Evolutionary conservation across 1,140 invertebrate species (phyloP), one percentile per base, ranked within the genome.

Genomic region (Drosophila auraria): DNA sequence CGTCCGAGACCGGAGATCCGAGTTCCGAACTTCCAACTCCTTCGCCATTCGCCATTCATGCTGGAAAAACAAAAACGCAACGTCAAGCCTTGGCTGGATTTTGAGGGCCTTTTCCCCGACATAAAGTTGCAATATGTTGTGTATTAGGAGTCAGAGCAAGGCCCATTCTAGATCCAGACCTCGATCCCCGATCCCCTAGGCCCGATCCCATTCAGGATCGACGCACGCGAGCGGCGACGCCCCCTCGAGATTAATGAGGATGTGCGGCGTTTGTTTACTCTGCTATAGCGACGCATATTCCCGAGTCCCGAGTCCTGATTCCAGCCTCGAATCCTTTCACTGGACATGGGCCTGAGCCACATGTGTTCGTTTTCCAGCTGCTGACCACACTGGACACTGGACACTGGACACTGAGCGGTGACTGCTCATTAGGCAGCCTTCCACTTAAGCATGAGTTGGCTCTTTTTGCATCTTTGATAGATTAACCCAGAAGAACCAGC

Each of bases 91-190:
- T 20, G 23, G 11, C 47, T 60, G 47, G 36, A 50, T 72, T 70
- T 54, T 4, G 53, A 42, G n/a, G 49, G 23, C 27, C 59, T 45
- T 81, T 82, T 87, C 60, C 79, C 73, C 70, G 62, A 62, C 81
- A 89, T 69, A 82, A 89, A 89, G 86, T 89, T 90, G 53, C 86
- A 89, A 89, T 89, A 89, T 89, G 86, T 89, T 89, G 86, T 59
- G 86, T 59, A 89, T 89, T 89, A 84, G 73, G 33, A 59, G 70
- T 49, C 68, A 30, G 47, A 73, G 68, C 70, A 73, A 33, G 9
- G 47, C 20, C 47, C 61, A 73, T 58, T 38, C 23, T 20, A 54
- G 42, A 54, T 58, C 17, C 51, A 33, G 69, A 23, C 14, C 15
- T 40, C 17, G 33, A 64, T 44, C 25, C 59, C 47, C 5, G 25